Evolutionary conservation across 2,888 invertebrate species (phyloP).

Genomic region (Sepiola atlantica): DNA sequence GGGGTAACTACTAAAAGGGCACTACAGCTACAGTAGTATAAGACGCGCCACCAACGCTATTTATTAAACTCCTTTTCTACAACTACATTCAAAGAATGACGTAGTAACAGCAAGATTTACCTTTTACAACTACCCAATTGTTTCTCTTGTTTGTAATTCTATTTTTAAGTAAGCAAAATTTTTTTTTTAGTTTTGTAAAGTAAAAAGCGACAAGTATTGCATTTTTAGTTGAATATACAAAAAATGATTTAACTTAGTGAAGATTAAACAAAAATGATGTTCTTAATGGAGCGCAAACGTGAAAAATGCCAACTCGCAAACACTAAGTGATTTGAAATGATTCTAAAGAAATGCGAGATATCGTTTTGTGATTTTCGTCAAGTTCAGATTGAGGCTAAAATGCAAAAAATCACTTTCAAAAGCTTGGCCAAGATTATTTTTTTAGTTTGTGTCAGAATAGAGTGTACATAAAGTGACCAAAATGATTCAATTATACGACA

Average conservation of each 20-base stretch:
- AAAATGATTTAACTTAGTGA: not conserved
- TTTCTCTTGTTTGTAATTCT: not conserved
- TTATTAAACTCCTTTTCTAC: conserved; percentile 19
- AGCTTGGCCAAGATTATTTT: not conserved
- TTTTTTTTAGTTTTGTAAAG: not conserved
- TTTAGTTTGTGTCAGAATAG: not conserved
- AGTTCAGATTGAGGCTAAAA: conserved; percentile 6
- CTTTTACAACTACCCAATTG: not conserved
- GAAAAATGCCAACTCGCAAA: not conserved
- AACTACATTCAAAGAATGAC: not conserved
- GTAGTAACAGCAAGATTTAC: not conserved
- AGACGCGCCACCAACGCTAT: not conserved
- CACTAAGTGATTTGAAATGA: not conserved
- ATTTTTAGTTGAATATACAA: not conserved
- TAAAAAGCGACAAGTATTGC: not conserved
- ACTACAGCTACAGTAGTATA: not conserved
- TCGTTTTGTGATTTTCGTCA: not conserved
- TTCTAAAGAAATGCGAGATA: not conserved
- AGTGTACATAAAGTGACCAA: not conserved
- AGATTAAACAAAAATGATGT: not conserved
- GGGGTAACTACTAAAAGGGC: not conserved
- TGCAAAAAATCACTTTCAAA: not conserved
- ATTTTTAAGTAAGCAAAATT: not conserved
- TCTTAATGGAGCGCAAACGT: not conserved
- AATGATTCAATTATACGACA: not conserved